A percentile compares a stretch with the other conserved stretches of the same genome.
These are phyloP conservation scores for Eremobia ochroleuca DNA, from an alignment of 2,888 invertebrate genomes.

Conservation along the genomic window DNA sequence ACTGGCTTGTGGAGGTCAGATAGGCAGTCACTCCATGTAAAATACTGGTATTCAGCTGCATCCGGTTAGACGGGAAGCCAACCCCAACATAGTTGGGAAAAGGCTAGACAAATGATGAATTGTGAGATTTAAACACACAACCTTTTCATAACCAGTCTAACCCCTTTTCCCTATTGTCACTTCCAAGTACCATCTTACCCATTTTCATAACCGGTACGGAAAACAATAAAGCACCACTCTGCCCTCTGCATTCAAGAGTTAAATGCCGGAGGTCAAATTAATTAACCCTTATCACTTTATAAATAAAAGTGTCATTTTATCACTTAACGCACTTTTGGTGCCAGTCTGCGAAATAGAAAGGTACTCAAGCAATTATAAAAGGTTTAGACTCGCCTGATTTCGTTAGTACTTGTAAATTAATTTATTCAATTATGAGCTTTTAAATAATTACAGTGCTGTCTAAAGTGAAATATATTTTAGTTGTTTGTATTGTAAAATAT, in stretches of 20 bases:
- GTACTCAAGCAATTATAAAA: slow-evolving; percentile 54
- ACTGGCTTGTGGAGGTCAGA: no score
- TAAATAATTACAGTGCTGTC: slow-evolving; percentile 9
- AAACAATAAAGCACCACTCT: slow-evolving; percentile 43
- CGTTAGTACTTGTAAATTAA: slow-evolving; percentile 24
- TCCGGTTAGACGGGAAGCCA: no score
- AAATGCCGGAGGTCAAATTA: slow-evolving; percentile 40
- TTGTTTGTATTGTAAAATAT: slow-evolving; percentile 18
- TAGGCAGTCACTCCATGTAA: no score
- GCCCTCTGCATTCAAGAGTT: slow-evolving; percentile 34
- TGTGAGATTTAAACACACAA: not conserved
- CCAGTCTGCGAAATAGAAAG: slow-evolving; percentile 22
- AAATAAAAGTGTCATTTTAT: slow-evolving; percentile 65
- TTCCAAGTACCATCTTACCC: slow-evolving; percentile 10
- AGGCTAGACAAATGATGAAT: no score
- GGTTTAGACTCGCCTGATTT: slow-evolving; percentile 42
- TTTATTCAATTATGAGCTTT: slow-evolving; percentile 26
- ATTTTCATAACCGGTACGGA: slow-evolving; percentile 26
- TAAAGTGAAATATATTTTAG: not conserved
- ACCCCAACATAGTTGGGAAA: no score
- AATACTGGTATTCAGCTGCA: no score
- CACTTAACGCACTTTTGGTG: slow-evolving; percentile 50
- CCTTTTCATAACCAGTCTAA: not conserved
- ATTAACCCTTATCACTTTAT: slow-evolving; percentile 64
- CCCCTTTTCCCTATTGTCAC: slow-evolving; percentile 6